Percentiles rank a stretch among this genome's conserved stretches.
Evolutionary conservation across 2,888 invertebrate species (phyloP).

Genomic region (Aphrophora alni): DNA sequence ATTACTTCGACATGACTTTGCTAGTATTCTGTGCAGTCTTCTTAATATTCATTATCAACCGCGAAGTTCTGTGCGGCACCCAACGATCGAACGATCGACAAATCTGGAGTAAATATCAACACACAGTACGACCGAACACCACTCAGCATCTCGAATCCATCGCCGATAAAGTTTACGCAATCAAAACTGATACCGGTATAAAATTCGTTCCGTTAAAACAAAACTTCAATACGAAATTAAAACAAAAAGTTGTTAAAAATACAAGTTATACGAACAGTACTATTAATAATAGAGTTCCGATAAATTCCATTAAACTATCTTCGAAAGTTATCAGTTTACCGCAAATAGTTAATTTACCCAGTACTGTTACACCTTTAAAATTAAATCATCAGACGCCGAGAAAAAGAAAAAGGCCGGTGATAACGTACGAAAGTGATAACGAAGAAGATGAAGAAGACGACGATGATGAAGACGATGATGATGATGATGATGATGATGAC

Average conservation of each 20-base stretch:
- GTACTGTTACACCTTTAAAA: background rate
- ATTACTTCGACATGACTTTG: background rate
- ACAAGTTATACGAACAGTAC: background rate
- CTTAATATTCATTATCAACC: background rate
- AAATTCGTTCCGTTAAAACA: background rate
- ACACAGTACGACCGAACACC: background rate
- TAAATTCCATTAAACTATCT: slow-evolving; percentile 29
- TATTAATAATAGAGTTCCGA: background rate
- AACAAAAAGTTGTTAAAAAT: background rate
- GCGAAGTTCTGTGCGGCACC: background rate
- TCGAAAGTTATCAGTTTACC: slow-evolving; percentile 30
- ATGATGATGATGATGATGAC: slow-evolving; percentile 44
- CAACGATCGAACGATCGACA: background rate
- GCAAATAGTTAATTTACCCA: background rate
- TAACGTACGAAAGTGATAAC: slow-evolving; percentile 25
- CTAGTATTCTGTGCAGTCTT: background rate
- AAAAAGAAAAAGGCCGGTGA: slow-evolving; percentile 26
- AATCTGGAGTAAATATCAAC: background rate
- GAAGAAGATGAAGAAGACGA: slow-evolving; percentile 41
- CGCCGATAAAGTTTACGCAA: background rate
- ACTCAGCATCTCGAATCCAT: background rate
- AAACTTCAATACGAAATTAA: background rate
- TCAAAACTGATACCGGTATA: background rate
- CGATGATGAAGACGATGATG: slow-evolving; percentile 41
- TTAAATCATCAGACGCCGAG: slow-evolving; percentile 7